Conservation (phyloP, 1,140 invertebrate genomes). For the Conus ventricosus region DNA sequence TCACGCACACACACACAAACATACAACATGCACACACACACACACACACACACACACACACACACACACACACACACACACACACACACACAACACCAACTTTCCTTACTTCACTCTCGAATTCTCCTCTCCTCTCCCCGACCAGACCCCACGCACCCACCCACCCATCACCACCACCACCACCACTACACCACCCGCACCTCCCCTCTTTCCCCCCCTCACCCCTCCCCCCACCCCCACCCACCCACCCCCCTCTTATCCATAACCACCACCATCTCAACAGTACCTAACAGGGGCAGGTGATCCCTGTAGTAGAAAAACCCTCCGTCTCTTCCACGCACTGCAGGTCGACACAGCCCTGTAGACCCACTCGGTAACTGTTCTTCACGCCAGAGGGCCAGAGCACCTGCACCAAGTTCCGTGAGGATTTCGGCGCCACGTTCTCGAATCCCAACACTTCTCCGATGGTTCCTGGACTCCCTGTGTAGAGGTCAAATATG, state of each 20-base stretch:
- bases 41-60: constrained; percentile 17
- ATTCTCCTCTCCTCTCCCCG: too few species aligned
- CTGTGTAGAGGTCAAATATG: background rate
- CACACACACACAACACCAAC: background rate
- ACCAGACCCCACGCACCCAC: background rate
- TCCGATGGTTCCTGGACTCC: background rate
- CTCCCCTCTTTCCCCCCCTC: too few species aligned
- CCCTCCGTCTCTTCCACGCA: constrained; percentile 82
- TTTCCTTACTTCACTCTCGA: too few species aligned
- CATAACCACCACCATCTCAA: too few species aligned
- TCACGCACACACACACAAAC: background rate
- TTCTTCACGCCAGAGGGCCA: constrained; percentile 85
- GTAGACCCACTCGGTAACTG: constrained; percentile 86
- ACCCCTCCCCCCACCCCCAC: too few species aligned
- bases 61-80: constrained; percentile 18
- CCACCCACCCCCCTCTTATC: too few species aligned
- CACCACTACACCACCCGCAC: too few species aligned
- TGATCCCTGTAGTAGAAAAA: constrained; percentile 89
- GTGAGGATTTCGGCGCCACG: constrained; percentile 61
- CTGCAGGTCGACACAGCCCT: constrained; percentile 90
- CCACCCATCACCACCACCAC: constrained; percentile 53
- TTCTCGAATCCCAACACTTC: constrained; percentile 9
- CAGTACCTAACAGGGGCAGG: constrained; percentile 83
- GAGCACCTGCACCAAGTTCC: constrained; percentile 88
- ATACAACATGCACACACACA: constrained; percentile 8